Percentiles rank a stretch among this genome's conserved stretches.
Conservation (phyloP, 2,888 invertebrate genomes). For the Drosophila antonietae region DNA sequence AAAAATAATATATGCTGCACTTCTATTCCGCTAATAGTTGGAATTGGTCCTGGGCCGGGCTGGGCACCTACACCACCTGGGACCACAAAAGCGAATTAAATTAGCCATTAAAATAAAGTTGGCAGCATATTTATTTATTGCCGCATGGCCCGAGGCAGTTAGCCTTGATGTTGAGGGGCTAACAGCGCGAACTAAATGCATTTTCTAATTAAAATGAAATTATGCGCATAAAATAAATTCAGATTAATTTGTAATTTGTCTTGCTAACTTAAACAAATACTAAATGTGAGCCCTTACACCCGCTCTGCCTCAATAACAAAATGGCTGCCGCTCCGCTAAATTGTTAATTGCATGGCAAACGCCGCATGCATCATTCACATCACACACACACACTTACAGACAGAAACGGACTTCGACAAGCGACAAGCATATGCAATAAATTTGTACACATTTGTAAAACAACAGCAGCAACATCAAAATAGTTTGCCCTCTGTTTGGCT, state of each 20-base stretch:
- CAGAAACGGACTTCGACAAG: neutral
- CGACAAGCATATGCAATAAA: conserved; percentile 48
- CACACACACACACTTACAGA: conserved; percentile 17
- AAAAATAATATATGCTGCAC: conserved; percentile 24
- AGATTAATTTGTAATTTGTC: conserved; percentile 57
- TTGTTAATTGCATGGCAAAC: conserved; percentile 71
- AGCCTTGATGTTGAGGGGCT: conserved; percentile 30
- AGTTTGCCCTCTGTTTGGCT: conserved; percentile 28
- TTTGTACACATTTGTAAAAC: conserved; percentile 63
- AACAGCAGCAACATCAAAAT: conserved; percentile 27
- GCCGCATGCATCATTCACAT: conserved; percentile 14
- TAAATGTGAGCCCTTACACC: conserved; percentile 13
- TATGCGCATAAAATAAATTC: conserved; percentile 66
- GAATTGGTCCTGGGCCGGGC: neutral
- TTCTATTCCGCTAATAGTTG: conserved; percentile 11
- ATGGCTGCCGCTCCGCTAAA: conserved; percentile 58
- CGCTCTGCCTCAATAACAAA: conserved; percentile 38
- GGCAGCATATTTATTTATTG: conserved; percentile 66
- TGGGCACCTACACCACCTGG: neutral
- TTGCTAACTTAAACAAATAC: conserved; percentile 10
- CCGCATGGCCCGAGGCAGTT: conserved; percentile 56
- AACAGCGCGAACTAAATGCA: conserved; percentile 30
- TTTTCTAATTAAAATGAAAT: conserved; percentile 70
- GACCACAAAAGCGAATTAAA: conserved; percentile 46
- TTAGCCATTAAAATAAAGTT: conserved; percentile 58